phyloP scores from a whole-genome alignment of 2,113 vertebrate genomes.

The Bubalus kerabau region DNA sequence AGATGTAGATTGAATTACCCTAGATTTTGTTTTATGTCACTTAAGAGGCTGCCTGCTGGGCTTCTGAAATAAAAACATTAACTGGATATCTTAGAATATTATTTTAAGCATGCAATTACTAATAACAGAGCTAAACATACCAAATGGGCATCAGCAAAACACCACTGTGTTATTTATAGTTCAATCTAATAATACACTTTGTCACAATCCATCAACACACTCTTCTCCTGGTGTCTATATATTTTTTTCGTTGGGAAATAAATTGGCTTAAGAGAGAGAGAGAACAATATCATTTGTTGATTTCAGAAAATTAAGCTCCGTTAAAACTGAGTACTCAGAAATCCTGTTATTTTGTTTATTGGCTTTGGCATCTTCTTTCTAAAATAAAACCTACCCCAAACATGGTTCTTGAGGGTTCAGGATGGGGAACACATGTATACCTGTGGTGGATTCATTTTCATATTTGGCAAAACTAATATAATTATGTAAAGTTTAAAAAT shows the following conservation, averaged over 20 bases:
- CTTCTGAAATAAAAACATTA: background rate
- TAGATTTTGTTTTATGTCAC: background rate
- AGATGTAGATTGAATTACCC: background rate
- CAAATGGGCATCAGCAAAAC: constrained; percentile 26
- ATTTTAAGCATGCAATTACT: constrained; percentile 22
- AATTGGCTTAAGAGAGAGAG: background rate
- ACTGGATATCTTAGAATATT: constrained; percentile 3
- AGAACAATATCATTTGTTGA: background rate
- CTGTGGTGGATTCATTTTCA: no score
- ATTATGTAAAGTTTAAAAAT: no score
- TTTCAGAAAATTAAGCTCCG: constrained; percentile 40
- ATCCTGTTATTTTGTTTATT: background rate
- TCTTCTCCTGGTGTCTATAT: background rate
- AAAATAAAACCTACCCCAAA: constrained; percentile 26
- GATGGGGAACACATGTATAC: no score
- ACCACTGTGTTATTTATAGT: constrained; percentile 5
- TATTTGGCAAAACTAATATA: no score
- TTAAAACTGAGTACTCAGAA: constrained; percentile 39
- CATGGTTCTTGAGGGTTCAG: no score
- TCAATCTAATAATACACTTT: background rate
- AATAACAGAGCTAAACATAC: background rate
- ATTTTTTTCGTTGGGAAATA: background rate
- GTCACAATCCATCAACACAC: background rate
- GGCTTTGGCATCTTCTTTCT: constrained; percentile 1
- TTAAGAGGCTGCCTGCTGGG: background rate